Evolutionary conservation across 2,797 vertebrate species (phyloP).

Genomic region (Pangasius sanitwongsei): DNA sequence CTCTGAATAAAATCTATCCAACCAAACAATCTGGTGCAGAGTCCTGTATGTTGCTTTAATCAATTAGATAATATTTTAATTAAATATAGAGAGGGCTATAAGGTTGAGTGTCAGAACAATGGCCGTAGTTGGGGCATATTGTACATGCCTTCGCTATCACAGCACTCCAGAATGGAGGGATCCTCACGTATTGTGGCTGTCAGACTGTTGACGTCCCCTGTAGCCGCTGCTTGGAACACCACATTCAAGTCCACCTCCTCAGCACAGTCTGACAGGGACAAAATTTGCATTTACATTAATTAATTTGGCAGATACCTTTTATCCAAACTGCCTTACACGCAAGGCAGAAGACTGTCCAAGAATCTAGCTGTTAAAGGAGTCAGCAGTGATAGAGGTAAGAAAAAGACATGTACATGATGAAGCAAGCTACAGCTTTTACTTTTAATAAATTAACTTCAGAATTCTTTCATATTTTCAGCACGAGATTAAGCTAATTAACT

Average conservation of each 20-base stretch:
- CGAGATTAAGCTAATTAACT: not conserved
- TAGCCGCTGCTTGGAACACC: constrained; percentile 84
- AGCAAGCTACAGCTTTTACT: not conserved
- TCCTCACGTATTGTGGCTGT: constrained; percentile 85
- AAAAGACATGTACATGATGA: not conserved
- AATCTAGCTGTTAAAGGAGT: not conserved
- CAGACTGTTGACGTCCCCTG: constrained; percentile 82
- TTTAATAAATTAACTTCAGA: not conserved
- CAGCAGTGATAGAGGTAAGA: not conserved
- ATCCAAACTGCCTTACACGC: not conserved
- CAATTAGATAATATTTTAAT: not conserved
- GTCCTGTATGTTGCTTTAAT: not conserved
- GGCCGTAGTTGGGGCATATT: not conserved
- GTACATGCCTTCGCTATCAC: constrained; percentile 81
- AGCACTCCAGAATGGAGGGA: constrained; percentile 86
- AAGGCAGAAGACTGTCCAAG: not conserved
- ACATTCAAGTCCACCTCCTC: constrained; percentile 83
- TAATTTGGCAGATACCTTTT: not conserved
- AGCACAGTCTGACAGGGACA: constrained; percentile 73
- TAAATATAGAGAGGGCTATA: not conserved
- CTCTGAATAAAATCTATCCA: not conserved
- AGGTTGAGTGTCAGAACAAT: not conserved
- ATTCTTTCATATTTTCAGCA: not conserved
- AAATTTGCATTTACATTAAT: not conserved
- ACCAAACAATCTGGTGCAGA: not conserved